phyloP scores from a whole-genome alignment of 2,797 vertebrate species.

The Sphenopsis melanotis region DNA sequence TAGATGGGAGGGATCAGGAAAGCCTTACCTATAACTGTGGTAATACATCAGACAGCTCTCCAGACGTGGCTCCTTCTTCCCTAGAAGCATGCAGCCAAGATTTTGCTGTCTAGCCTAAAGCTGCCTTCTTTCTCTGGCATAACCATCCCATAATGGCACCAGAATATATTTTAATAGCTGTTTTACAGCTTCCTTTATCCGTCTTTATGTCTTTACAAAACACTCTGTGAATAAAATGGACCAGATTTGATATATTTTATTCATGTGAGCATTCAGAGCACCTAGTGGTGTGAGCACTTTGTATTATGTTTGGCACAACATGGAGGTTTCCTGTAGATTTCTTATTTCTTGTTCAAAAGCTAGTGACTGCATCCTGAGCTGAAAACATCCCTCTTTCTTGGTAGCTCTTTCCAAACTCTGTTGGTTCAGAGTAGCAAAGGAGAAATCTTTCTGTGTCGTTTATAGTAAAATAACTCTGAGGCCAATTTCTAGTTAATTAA shows the following conservation, averaged over 20 bases:
- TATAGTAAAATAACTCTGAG: background rate
- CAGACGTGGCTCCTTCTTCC: background rate
- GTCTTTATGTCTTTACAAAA: constrained; percentile 13
- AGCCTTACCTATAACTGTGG: background rate
- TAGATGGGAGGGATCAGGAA: background rate
- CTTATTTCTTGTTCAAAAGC: background rate
- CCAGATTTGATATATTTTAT: constrained; percentile 24
- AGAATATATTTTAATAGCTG: constrained; percentile 15
- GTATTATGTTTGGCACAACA: background rate
- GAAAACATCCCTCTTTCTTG: background rate
- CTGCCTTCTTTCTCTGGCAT: background rate
- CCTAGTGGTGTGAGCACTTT: background rate
- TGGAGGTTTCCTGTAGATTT: background rate
- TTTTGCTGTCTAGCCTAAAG: constrained; percentile 1
- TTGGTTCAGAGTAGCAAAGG: background rate
- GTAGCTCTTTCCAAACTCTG: background rate
- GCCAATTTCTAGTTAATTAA: background rate
- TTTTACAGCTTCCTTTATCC: constrained; percentile 14
- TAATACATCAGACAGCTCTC: background rate
- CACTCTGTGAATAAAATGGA: background rate
- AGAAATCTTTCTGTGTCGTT: background rate
- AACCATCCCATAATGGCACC: background rate
- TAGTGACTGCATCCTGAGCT: background rate
- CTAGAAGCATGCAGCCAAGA: background rate
- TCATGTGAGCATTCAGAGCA: constrained; percentile 9